Conservation (phyloP, 2,797 vertebrate genomes). For the Peromyscus aztecus region DNA sequence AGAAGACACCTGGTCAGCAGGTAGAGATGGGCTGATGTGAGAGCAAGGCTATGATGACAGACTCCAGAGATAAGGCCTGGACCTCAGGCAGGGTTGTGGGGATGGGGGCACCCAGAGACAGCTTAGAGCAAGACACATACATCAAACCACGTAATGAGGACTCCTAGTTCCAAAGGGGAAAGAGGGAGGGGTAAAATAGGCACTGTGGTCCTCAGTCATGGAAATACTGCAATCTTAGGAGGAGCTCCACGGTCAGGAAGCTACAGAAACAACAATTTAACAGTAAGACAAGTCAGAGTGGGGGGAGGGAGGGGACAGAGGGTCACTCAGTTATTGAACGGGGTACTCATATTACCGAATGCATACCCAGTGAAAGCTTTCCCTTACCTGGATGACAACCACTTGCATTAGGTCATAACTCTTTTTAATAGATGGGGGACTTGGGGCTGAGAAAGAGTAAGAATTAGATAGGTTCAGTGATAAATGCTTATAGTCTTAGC, state of each 20-base stretch:
- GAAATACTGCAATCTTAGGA: background rate
- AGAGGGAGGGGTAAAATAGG: background rate
- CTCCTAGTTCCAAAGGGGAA: background rate
- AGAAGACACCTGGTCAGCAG: background rate
- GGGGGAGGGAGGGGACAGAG: background rate
- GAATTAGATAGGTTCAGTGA: background rate
- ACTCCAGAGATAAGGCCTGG: background rate
- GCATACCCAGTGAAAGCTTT: background rate
- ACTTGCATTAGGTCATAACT: background rate
- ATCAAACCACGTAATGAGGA: background rate
- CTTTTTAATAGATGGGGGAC: background rate
- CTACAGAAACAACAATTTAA: background rate
- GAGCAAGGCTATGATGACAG: background rate
- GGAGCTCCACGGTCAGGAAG: background rate
- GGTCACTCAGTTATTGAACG: background rate
- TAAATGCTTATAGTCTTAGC: background rate
- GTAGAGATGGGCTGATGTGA: background rate
- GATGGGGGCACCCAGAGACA: background rate
- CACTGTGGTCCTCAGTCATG: background rate
- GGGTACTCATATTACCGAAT: background rate
- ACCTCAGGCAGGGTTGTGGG: background rate
- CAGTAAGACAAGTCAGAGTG: background rate
- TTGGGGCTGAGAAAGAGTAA: conserved; percentile 1
- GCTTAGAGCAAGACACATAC: background rate
- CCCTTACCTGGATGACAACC: background rate